Conservation (phyloP, 1,140 invertebrate genomes). For the Acromyrmex heyeri region DNA sequence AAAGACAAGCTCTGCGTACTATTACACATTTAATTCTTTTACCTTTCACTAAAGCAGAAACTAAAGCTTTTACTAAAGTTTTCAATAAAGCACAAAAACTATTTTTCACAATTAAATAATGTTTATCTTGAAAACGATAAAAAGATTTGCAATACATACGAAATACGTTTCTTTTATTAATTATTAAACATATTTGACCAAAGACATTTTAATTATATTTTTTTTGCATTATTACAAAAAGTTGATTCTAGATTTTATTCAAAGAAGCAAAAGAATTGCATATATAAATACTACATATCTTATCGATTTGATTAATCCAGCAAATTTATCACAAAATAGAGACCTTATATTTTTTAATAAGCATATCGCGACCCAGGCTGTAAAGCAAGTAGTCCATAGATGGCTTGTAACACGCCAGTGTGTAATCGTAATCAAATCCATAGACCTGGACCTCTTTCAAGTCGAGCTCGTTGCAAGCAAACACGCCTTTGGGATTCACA, state of each 20-base stretch:
- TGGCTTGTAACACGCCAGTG: slow-evolving; percentile 97
- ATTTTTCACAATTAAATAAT: neutral
- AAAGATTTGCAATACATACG: neutral
- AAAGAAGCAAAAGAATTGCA: neutral
- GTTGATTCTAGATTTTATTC: neutral
- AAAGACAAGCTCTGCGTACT: neutral
- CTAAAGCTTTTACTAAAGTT: neutral
- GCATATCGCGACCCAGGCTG: slow-evolving; percentile 94
- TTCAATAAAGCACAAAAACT: slow-evolving; percentile 11
- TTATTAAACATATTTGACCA: neutral
- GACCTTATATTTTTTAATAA: slow-evolving; percentile 96
- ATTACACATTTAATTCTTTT: neutral
- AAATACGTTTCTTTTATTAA: neutral
- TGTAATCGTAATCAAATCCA: slow-evolving; percentile 99
- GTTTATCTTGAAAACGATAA: neutral
- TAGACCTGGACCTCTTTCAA: slow-evolving; percentile 97
- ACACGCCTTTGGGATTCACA: slow-evolving; percentile 95
- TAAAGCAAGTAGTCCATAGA: slow-evolving; percentile 97
- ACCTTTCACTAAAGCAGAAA: neutral
- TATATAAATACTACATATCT: neutral
- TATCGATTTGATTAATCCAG: neutral
- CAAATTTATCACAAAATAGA: slow-evolving; percentile 49
- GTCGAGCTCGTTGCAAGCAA: slow-evolving; percentile 98
- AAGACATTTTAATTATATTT: neutral
- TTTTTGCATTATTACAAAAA: neutral